Percentiles rank a stretch among this genome's conserved stretches.
These are phyloP conservation scores for Lacerta agilis DNA, from an alignment of 2,797 vertebrate species.

Conservation along the genomic window DNA sequence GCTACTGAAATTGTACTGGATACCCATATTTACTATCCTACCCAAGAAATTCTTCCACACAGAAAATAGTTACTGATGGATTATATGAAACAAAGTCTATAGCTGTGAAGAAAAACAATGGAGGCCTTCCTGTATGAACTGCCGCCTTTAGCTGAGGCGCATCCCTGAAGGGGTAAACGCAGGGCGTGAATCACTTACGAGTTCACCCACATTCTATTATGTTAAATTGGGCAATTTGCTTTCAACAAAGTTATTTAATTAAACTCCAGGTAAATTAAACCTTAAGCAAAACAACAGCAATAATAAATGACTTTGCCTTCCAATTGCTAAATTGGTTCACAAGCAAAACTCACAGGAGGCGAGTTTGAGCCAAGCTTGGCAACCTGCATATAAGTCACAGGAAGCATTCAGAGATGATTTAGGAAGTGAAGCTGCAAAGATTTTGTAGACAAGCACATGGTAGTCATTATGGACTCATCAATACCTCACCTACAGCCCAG, in stretches of 20 bases:
- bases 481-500: background rate
- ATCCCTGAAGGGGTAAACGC: background rate
- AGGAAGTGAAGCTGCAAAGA: constrained; percentile 1
- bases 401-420: constrained; percentile 6
- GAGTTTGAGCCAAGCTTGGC: background rate
- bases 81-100: background rate
- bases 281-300: background rate
- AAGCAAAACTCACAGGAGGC: constrained; percentile 3
- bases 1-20: background rate
- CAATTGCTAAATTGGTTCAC: background rate
- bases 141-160: background rate
- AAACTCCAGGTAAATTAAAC: constrained; percentile 1
- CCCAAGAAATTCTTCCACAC: background rate
- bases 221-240: background rate
- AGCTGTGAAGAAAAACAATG: too few relatives aligned
- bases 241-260: constrained; percentile 26
- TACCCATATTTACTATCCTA: background rate
- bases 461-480: constrained; percentile 15
- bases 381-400: background rate
- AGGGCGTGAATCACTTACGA: background rate
- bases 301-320: background rate
- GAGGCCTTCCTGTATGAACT: background rate
- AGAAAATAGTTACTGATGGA: background rate
- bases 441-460: background rate
- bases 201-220: background rate